Conservation (phyloP, 2,113 vertebrate species). For the Jaculus jaculus region DNA sequence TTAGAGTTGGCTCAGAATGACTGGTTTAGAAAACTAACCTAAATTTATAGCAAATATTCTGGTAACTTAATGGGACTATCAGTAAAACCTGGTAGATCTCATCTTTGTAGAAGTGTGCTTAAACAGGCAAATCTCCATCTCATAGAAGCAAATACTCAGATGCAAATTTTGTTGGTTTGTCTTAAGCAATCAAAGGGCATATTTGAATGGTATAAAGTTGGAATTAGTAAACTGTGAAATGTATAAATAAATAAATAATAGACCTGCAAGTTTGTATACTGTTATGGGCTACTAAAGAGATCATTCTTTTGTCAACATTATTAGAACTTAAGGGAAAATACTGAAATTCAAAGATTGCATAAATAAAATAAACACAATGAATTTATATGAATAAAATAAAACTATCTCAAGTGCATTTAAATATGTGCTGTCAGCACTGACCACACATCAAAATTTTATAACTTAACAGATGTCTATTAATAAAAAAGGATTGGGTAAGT, state of each 20-base stretch:
- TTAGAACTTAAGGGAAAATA: conserved; percentile 33
- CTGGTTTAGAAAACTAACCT: neutral
- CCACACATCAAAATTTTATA: neutral
- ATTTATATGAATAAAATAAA: conserved; percentile 12
- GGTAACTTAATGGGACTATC: neutral
- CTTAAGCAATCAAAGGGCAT: neutral
- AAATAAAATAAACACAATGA: too few relatives aligned
- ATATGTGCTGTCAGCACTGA: neutral
- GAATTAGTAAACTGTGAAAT: neutral
- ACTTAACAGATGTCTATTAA: neutral
- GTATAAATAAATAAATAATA: neutral
- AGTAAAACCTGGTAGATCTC: neutral
- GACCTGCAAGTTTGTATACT: neutral
- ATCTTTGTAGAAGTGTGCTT: neutral
- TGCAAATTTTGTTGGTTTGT: neutral
- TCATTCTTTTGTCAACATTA: neutral
- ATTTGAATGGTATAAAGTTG: conserved; percentile 18
- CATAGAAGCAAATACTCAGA: neutral
- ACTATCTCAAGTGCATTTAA: conserved; percentile 29
- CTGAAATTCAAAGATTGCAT: neutral
- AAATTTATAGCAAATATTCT: neutral
- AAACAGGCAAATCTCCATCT: neutral
- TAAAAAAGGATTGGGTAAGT: neutral
- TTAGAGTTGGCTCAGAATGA: neutral
- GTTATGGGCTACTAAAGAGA: neutral